Percentiles rank a stretch among this genome's conserved stretches.
phyloP scores from a whole-genome alignment of 2,888 invertebrate genomes.

The Scaptomyza reducta region DNA sequence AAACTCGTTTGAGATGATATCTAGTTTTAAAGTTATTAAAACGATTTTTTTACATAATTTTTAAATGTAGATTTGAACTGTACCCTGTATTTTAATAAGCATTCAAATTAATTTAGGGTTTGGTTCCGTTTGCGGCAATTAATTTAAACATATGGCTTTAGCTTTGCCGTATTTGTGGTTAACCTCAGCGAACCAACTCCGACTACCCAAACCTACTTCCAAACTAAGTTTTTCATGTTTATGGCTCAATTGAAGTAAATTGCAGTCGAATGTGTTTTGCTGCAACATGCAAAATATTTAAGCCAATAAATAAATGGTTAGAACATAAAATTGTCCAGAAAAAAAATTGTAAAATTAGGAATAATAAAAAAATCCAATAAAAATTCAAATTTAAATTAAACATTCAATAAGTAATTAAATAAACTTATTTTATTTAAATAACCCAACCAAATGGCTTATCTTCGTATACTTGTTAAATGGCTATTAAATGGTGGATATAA shows the following conservation, averaged over 20 bases:
- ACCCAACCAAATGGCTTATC: no score
- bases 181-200: constrained; percentile 43
- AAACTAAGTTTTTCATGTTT: constrained; percentile 32
- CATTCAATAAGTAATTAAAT: no score
- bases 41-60: no score
- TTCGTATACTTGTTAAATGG: background rate
- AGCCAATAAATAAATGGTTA: background rate
- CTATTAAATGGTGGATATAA: background rate
- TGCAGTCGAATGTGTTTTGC: constrained; percentile 7
- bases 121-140: constrained; percentile 73
- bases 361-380: no score
- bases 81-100: background rate
- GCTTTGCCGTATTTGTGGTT: constrained; percentile 81
- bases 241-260: constrained; percentile 34
- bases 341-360: no score
- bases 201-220: background rate
- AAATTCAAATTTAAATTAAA: no score
- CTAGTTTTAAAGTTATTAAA: no score
- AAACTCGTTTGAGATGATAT: no score
- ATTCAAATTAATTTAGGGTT: constrained; percentile 60
- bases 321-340: background rate
- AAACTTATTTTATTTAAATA: no score
- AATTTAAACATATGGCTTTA: constrained; percentile 76
- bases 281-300: background rate
- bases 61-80: background rate